Percentiles rank a stretch among this genome's conserved stretches.
Evolutionary conservation across 2,113 vertebrate species (phyloP).

Genomic region (Chloropsis cyanopogon): DNA sequence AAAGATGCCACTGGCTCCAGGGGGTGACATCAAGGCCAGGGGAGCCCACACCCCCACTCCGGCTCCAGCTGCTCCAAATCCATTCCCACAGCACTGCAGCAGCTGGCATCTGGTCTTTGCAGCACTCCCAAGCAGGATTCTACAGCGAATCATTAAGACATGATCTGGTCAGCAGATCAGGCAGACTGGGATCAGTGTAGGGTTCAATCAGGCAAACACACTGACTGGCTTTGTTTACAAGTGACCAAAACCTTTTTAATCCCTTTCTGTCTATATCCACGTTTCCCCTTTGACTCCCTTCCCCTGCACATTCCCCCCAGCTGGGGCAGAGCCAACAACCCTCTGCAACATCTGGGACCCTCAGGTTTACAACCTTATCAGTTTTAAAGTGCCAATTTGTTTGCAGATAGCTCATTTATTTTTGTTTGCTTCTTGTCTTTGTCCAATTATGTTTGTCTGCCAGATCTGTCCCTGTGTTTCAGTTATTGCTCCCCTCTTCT

Average conservation of each 20-base stretch:
- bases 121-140: neutral
- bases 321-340: rapidly evolving
- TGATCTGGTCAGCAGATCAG: neutral
- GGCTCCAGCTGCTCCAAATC: neutral
- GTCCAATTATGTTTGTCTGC: neutral
- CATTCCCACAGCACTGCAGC: neutral
- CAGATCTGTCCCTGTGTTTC: neutral
- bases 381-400: neutral
- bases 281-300: neutral
- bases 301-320: neutral
- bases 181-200: neutral
- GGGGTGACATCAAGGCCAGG: neutral
- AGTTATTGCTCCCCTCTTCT: neutral
- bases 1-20: neutral
- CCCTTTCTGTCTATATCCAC: neutral
- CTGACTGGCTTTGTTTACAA: neutral
- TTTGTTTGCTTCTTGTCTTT: neutral
- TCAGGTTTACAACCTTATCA: neutral
- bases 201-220: neutral
- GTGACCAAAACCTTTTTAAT: neutral
- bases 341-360: neutral
- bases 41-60: rapidly evolving
- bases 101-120: neutral
- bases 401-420: neutral
- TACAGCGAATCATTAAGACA: neutral